Percentiles rank a stretch among this genome's conserved stretches.
Evolutionary conservation across 2,113 vertebrate species (phyloP).

Genomic region (Peromyscus leucopus): DNA sequence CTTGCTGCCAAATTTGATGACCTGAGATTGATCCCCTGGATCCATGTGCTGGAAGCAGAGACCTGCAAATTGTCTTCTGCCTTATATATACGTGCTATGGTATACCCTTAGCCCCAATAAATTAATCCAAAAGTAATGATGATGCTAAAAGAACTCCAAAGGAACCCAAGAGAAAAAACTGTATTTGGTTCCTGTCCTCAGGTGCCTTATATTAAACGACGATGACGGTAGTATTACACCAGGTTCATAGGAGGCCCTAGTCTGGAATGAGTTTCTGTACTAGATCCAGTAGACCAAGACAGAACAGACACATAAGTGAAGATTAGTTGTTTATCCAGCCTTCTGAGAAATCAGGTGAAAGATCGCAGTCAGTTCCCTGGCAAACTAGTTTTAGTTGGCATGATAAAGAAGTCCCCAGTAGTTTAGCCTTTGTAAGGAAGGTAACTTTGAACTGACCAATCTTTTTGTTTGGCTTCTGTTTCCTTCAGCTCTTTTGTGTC

Average conservation of each 20-base stretch:
- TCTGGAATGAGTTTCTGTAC: neutral
- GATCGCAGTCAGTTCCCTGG: neutral
- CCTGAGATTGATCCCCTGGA: neutral
- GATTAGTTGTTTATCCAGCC: neutral
- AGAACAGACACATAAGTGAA: too few species aligned
- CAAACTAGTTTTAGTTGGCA: neutral
- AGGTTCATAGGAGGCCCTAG: neutral
- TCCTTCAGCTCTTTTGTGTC: neutral
- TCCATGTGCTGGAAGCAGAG: neutral
- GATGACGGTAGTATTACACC: neutral
- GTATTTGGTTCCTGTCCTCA: neutral
- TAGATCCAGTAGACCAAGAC: neutral
- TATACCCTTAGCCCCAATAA: too few species aligned
- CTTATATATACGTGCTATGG: neutral
- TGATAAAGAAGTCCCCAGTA: neutral
- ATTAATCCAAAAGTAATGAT: neutral
- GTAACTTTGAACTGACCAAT: neutral
- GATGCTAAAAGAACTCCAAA: neutral
- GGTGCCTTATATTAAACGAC: neutral
- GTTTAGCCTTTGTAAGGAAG: neutral
- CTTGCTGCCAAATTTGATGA: neutral
- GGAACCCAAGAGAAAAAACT: neutral
- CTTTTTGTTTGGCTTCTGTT: neutral
- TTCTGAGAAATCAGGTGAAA: neutral
- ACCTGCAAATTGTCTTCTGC: neutral